These are phyloP conservation scores for Oreochromis niloticus DNA, from an alignment of 2,113 vertebrate species.

Conservation along the genomic window DNA sequence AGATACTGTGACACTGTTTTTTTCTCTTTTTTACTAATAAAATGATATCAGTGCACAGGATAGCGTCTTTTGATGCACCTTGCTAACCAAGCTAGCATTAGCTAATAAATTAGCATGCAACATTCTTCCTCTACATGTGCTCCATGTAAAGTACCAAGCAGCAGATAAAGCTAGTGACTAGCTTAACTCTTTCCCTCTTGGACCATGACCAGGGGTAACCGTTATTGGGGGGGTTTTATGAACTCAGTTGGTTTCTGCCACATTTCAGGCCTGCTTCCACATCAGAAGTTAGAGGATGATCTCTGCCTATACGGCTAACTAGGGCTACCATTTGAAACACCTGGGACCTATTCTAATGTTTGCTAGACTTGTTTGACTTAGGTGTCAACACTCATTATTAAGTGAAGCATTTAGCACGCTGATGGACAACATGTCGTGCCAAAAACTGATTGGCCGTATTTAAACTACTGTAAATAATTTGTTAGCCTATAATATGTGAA, in stretches of 20 bases:
- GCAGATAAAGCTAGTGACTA: neutral
- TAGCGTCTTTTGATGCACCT: neutral
- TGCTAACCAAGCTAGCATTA: neutral
- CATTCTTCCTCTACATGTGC: neutral
- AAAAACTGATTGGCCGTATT: neutral
- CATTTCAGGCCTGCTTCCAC: neutral
- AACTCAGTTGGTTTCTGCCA: neutral
- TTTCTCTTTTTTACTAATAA: neutral
- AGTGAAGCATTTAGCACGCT: neutral
- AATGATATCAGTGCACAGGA: neutral
- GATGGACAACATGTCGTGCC: neutral
- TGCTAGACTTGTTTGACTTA: neutral
- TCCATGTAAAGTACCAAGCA: neutral
- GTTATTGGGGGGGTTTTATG: neutral
- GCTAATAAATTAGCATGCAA: neutral
- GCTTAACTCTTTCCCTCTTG: neutral
- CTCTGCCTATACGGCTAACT: neutral
- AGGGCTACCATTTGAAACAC: neutral
- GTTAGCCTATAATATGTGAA: neutral
- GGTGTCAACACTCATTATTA: neutral
- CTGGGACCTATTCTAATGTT: neutral
- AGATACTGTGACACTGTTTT: neutral
- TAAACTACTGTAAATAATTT: neutral
- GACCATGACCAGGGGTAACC: neutral
- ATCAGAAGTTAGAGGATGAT: neutral